These are phyloP conservation scores for Enhydra lutris DNA, from an alignment of 2,113 vertebrate species.

Conservation along the genomic window DNA sequence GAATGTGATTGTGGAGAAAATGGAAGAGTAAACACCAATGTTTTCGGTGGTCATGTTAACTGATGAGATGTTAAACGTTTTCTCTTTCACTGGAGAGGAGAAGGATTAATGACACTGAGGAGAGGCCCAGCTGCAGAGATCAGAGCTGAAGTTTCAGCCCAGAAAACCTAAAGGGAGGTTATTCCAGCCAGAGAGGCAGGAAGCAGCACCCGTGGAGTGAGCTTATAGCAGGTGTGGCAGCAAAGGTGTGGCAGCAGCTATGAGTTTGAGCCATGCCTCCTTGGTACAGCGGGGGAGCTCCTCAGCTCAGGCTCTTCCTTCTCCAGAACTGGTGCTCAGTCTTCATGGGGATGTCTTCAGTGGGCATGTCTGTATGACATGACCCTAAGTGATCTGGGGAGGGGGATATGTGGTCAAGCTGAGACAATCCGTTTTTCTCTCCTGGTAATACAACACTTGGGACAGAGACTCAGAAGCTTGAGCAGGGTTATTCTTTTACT, in stretches of 20 bases:
- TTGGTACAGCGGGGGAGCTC: background rate
- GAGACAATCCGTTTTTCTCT: background rate
- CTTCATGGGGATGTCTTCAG: too few relatives aligned
- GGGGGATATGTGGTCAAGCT: background rate
- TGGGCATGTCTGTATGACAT: background rate
- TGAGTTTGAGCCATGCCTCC: background rate
- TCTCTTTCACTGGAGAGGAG: background rate
- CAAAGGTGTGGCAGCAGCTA: background rate
- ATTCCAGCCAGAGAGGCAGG: background rate
- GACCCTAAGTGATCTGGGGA: background rate
- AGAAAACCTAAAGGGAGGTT: background rate
- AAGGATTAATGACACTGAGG: background rate
- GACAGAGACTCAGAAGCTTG: background rate
- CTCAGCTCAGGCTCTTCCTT: background rate
- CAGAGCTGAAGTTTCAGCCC: background rate
- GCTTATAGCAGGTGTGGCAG: background rate
- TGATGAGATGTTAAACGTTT: background rate
- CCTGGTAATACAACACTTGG: background rate
- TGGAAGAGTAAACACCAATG: background rate
- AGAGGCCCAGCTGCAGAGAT: background rate
- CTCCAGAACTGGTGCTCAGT: background rate
- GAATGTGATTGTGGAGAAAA: background rate
- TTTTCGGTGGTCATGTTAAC: background rate
- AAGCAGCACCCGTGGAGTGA: fast-evolving
- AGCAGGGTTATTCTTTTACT: background rate